These are phyloP conservation scores for Takifugu rubripes DNA, from an alignment of 2,797 vertebrate genomes.

Conservation along the genomic window DNA sequence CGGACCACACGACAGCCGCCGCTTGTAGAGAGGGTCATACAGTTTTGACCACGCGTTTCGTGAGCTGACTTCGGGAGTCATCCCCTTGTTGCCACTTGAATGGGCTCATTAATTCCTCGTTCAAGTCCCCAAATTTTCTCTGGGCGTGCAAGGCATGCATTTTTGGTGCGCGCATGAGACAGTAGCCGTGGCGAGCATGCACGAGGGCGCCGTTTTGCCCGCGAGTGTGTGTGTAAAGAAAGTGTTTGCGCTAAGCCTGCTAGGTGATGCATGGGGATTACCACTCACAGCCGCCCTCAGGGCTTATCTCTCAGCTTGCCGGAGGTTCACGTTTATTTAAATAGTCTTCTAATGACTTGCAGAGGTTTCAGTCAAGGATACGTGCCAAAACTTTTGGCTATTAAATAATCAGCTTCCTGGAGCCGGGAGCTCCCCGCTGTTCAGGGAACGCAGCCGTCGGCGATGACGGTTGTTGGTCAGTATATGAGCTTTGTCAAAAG, in stretches of 20 bases:
- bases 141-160: slow-evolving; percentile 30
- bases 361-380: slow-evolving; percentile 59
- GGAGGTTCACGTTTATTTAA: slow-evolving; percentile 70
- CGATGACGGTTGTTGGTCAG: slow-evolving; percentile 43
- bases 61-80: slow-evolving; percentile 21
- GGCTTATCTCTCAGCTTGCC: slow-evolving; percentile 67
- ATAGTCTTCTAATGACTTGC: slow-evolving; percentile 70
- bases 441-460: slow-evolving; percentile 44
- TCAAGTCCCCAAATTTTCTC: slow-evolving; percentile 34
- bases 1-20: slow-evolving; percentile 27
- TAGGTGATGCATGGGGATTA: slow-evolving; percentile 70
- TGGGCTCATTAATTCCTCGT: slow-evolving; percentile 50
- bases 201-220: slow-evolving; percentile 10
- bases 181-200: slow-evolving; percentile 5
- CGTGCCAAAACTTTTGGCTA: slow-evolving; percentile 65
- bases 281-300: slow-evolving; percentile 55
- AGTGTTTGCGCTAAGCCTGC: slow-evolving; percentile 60
- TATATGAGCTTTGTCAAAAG: slow-evolving; percentile 24
- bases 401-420: slow-evolving; percentile 71
- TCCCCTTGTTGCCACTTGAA: slow-evolving; percentile 22
- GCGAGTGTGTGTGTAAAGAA: slow-evolving; percentile 18
- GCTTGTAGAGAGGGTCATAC: slow-evolving; percentile 14
- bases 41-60: slow-evolving; percentile 47
- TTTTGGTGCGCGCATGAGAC: slow-evolving; percentile 2
- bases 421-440: slow-evolving; percentile 50